Percentiles rank a stretch among this genome's conserved stretches.
These are phyloP conservation scores for Microctenopoma lineatum DNA, from an alignment of 2,797 vertebrate genomes.

Conservation along the genomic window DNA sequence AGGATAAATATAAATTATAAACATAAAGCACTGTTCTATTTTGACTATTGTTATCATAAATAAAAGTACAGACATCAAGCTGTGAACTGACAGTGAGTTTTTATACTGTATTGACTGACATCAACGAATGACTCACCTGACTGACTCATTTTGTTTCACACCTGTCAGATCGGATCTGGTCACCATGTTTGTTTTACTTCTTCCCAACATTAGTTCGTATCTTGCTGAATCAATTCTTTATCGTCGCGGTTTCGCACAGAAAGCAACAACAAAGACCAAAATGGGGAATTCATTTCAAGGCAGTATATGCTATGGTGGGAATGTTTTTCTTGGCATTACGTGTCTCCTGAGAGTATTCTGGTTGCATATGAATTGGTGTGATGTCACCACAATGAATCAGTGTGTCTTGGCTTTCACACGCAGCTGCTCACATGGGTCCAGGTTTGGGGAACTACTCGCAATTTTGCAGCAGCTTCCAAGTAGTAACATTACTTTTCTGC, in stretches of 20 bases:
- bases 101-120: background rate
- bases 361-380: background rate
- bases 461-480: too few relatives aligned
- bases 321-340: background rate
- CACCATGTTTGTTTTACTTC: background rate
- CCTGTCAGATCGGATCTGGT: background rate
- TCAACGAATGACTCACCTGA: background rate
- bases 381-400: conserved; percentile 10
- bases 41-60: background rate
- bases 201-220: conserved; percentile 11
- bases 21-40: background rate
- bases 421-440: background rate
- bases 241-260: background rate
- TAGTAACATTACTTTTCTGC: too few relatives aligned
- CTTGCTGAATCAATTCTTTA: conserved; percentile 7
- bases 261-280: conserved; percentile 19
- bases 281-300: background rate
- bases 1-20: background rate
- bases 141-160: background rate
- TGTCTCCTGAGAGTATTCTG: background rate
- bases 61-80: background rate
- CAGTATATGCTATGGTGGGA: background rate
- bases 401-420: background rate
- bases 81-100: background rate
- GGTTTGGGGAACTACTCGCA: too few relatives aligned